Conservation (phyloP, 2,797 vertebrate genomes). For the Tokudaia tokunoshimensis region DNA sequence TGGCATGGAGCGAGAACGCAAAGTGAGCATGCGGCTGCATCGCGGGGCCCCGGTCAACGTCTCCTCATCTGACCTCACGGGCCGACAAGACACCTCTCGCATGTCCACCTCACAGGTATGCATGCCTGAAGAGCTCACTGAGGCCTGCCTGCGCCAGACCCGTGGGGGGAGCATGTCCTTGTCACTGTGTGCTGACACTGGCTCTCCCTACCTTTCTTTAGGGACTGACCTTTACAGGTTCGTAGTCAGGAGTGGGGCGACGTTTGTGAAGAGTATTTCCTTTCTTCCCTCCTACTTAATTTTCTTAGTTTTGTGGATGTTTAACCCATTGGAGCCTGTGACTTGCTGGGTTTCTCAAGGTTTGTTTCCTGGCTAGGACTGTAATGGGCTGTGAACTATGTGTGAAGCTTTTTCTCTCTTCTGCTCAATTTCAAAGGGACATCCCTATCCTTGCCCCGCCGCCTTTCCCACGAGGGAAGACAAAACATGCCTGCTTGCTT, state of each 20-base stretch:
- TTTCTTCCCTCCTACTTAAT: background rate
- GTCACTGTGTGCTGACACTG: background rate
- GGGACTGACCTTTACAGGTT: background rate
- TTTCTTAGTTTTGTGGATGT: background rate
- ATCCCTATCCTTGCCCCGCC: background rate
- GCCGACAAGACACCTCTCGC: constrained; percentile 96
- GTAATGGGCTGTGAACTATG: rapidly evolving
- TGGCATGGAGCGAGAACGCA: constrained; percentile 95
- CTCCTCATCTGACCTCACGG: constrained; percentile 96
- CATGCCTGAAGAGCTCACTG: background rate
- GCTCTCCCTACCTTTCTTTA: background rate
- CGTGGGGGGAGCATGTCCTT: background rate
- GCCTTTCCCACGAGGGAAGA: background rate
- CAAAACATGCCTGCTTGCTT: rapidly evolving
- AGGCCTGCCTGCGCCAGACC: background rate
- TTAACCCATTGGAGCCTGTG: background rate
- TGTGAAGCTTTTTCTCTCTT: background rate
- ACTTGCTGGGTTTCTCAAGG: background rate
- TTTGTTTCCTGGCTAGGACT: rapidly evolving
- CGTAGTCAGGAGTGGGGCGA: background rate
- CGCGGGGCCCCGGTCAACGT: constrained; percentile 96
- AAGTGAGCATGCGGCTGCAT: constrained; percentile 98
- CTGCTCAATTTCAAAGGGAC: background rate
- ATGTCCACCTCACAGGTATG: constrained; percentile 98
- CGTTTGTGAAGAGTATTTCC: background rate